Percentiles rank a stretch among this genome's conserved stretches.
Conservation (phyloP, 2,888 invertebrate genomes). For the Meandrusa payeni region DNA sequence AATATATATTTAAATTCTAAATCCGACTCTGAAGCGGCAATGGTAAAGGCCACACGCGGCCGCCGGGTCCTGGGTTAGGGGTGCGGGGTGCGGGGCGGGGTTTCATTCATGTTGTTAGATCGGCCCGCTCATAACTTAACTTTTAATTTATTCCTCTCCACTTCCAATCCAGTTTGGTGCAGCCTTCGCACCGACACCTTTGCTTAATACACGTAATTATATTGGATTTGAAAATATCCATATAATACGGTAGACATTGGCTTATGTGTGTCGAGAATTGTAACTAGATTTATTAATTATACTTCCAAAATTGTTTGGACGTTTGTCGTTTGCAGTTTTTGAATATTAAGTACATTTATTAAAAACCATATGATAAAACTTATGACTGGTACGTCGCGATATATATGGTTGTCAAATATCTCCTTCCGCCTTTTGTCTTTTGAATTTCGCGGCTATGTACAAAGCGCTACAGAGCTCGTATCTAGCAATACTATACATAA, state of each 20-base stretch:
- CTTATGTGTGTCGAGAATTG: no score
- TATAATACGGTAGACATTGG: slow-evolving; percentile 7
- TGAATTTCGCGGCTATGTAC: no score
- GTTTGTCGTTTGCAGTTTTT: no score
- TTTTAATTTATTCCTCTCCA: slow-evolving; percentile 75
- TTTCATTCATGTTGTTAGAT: slow-evolving; percentile 81
- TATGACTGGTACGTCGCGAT: no score
- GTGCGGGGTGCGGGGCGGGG: slow-evolving; percentile 45
- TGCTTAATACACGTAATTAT: slow-evolving; percentile 50
- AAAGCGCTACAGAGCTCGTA: no score
- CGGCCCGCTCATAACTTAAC: slow-evolving; percentile 78
- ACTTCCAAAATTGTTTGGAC: no score
- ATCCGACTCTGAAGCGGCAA: slow-evolving; percentile 56
- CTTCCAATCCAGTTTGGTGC: slow-evolving; percentile 59
- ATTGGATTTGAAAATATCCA: slow-evolving; percentile 30
- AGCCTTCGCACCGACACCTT: slow-evolving; percentile 55
- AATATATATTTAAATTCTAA: slow-evolving; percentile 28
- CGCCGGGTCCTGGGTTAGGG: slow-evolving; percentile 37
- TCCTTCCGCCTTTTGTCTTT: no score
- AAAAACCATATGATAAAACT: no score
- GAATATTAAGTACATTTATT: no score
- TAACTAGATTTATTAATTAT: no score
- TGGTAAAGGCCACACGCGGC: slow-evolving; percentile 74
- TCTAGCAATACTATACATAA: no score
- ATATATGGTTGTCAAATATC: no score